Evolutionary conservation across 2,888 invertebrate species (phyloP).

Genomic region (Trichogramma dendrolimi): DNA sequence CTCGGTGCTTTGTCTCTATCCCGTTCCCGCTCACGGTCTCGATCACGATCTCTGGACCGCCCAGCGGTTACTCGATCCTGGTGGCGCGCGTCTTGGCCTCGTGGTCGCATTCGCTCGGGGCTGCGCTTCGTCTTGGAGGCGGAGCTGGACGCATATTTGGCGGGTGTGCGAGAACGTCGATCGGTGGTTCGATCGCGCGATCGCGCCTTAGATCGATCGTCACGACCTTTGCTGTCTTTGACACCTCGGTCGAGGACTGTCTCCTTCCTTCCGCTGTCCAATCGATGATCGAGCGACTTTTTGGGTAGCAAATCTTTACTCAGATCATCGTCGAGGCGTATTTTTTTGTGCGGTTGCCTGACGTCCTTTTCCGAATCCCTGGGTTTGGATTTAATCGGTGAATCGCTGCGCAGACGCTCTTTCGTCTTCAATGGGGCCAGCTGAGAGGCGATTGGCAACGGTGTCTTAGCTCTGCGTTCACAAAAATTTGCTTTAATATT

Average conservation of each 20-base stretch:
- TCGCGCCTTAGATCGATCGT: slow-evolving; percentile 44
- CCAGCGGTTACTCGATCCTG: not conserved
- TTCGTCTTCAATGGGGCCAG: slow-evolving; percentile 36
- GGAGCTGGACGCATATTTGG: slow-evolving; percentile 28
- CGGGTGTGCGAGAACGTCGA: slow-evolving; percentile 46
- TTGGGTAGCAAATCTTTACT: slow-evolving; percentile 27
- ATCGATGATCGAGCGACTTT: slow-evolving; percentile 27
- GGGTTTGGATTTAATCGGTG: slow-evolving; percentile 38
- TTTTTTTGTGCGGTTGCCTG: slow-evolving; percentile 37
- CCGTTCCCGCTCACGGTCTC: slow-evolving; percentile 35
- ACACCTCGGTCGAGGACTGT: slow-evolving; percentile 23
- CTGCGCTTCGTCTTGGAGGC: slow-evolving; percentile 41
- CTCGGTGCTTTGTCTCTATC: slow-evolving; percentile 34
- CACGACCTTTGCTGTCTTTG: slow-evolving; percentile 32
- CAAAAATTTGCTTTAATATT: slow-evolving; percentile 1
- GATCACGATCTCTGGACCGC: slow-evolving; percentile 32
- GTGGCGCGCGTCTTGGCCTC: slow-evolving; percentile 45
- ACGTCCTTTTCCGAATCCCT: slow-evolving; percentile 36
- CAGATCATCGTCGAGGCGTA: slow-evolving; percentile 29
- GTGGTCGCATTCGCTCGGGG: slow-evolving; percentile 37
- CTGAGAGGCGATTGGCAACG: slow-evolving; percentile 34
- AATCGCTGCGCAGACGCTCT: slow-evolving; percentile 47
- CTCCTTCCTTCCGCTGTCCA: slow-evolving; percentile 6
- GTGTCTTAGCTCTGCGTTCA: slow-evolving; percentile 35
- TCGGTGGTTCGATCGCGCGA: slow-evolving; percentile 44